A percentile compares a stretch with the other conserved stretches of the same genome.
These are phyloP conservation scores for Scolopax rusticola DNA, from an alignment of 2,797 vertebrate genomes.

Conservation along the genomic window DNA sequence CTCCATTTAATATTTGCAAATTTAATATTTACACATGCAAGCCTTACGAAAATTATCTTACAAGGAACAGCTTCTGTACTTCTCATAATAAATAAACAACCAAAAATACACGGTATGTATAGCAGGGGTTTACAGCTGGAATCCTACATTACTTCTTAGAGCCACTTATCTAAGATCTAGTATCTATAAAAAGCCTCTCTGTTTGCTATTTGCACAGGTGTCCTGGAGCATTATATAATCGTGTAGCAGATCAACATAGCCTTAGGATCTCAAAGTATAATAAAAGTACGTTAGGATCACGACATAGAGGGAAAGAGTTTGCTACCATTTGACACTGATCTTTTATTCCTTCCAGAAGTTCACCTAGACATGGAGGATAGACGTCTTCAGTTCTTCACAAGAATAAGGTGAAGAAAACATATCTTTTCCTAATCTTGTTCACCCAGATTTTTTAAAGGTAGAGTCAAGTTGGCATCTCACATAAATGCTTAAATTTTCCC, in stretches of 20 bases:
- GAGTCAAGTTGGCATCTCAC: not conserved
- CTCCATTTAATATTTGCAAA: constrained; percentile 61
- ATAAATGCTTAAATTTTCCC: not conserved
- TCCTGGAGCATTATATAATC: constrained; percentile 63
- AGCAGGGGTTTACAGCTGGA: constrained; percentile 25
- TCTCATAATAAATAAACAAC: constrained; percentile 46
- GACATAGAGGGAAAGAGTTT: not conserved
- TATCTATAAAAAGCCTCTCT: constrained; percentile 65
- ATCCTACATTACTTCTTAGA: constrained; percentile 33
- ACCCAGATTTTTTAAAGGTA: not conserved
- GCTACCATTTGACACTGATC: not conserved
- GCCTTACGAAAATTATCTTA: constrained; percentile 32
- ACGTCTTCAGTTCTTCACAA: not conserved
- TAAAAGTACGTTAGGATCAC: constrained; percentile 6
- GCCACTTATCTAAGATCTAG: constrained; percentile 64
- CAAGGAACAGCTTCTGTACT: constrained; percentile 28
- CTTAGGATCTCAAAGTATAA: constrained; percentile 45
- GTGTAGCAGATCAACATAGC: constrained; percentile 43
- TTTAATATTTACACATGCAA: constrained; percentile 41
- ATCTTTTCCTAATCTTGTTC: not conserved
- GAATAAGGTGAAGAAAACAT: not conserved
- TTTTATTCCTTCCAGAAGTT: constrained; percentile 39
- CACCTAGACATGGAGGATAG: not conserved
- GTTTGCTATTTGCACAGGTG: constrained; percentile 70
- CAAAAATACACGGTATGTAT: constrained; percentile 17